phyloP scores from a whole-genome alignment of 2,113 vertebrate genomes.

The Suricata suricatta region DNA sequence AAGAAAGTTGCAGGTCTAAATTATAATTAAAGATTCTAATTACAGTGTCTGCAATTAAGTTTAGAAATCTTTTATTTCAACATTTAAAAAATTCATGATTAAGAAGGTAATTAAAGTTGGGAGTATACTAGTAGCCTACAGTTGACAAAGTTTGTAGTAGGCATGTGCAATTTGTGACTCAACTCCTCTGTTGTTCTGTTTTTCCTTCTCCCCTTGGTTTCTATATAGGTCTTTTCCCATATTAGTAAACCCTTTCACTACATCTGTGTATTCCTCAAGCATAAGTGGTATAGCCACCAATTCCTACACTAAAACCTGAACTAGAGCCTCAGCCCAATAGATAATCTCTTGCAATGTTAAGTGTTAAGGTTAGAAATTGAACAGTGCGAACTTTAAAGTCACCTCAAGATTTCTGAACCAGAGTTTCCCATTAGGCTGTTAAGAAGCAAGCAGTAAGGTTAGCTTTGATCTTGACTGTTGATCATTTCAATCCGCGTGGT shows the following conservation, averaged over 20 bases:
- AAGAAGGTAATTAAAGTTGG: constrained; percentile 59
- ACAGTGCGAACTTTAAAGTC: neutral
- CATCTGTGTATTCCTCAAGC: neutral
- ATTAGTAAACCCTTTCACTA: neutral
- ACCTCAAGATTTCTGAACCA: neutral
- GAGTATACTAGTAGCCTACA: neutral
- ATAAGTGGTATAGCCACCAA: neutral
- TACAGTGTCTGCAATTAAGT: constrained; percentile 43
- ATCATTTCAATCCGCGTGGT: neutral
- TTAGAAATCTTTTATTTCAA: constrained; percentile 60
- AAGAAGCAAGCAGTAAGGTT: neutral
- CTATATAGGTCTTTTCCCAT: neutral
- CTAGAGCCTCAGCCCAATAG: neutral
- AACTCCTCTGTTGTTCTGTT: neutral
- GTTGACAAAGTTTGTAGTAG: neutral
- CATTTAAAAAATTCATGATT: constrained; percentile 58
- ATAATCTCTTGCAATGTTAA: neutral
- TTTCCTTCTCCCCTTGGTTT: neutral
- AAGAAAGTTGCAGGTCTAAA: constrained; percentile 54
- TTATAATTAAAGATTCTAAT: constrained; percentile 68
- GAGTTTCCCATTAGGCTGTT: neutral
- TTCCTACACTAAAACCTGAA: neutral
- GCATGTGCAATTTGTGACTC: neutral
- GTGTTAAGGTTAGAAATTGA: neutral
- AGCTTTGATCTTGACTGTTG: neutral